A percentile compares a stretch with the other conserved stretches of the same genome.
phyloP scores from a whole-genome alignment of 2,888 invertebrate genomes.

The Torymus tubicola region DNA sequence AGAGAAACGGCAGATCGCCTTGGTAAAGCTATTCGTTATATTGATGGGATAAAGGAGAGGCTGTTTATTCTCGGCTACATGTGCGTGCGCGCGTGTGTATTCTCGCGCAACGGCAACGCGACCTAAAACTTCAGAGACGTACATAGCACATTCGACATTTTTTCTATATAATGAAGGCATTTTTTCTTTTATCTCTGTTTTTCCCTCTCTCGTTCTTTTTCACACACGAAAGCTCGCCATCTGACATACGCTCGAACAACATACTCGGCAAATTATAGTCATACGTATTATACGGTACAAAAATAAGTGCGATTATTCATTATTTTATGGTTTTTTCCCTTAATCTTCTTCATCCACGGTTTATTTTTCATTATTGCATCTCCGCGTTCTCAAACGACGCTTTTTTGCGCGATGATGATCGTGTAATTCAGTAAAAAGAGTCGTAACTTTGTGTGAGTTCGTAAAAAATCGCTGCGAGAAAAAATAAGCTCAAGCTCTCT shows the following conservation, averaged over 20 bases:
- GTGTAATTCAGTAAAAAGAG: constrained; percentile 8
- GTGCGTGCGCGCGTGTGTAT: no score
- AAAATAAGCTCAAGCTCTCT: constrained; percentile 23
- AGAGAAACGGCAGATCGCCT: no score
- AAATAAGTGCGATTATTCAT: constrained; percentile 37
- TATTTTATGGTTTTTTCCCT: neutral
- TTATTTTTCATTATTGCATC: constrained; percentile 12
- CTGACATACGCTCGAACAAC: neutral
- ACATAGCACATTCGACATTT: no score
- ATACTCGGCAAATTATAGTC: constrained; percentile 38
- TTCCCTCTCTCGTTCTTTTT: neutral
- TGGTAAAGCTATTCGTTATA: no score
- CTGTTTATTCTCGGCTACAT: no score
- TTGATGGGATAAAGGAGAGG: no score
- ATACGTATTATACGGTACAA: constrained; percentile 27
- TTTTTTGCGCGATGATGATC: constrained; percentile 21
- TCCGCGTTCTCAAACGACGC: neutral
- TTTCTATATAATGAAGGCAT: constrained; percentile 34
- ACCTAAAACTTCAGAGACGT: no score
- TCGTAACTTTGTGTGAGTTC: neutral
- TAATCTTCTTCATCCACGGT: neutral
- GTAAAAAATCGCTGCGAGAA: constrained; percentile 6
- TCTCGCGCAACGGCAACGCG: no score
- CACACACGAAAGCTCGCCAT: constrained; percentile 14
- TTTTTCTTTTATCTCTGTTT: constrained; percentile 8